Evolutionary conservation across 2,888 invertebrate genomes (phyloP), one percentile per base, ranked within the genome.

Genomic region (Kuschelorhynchus macadamiae): DNA sequence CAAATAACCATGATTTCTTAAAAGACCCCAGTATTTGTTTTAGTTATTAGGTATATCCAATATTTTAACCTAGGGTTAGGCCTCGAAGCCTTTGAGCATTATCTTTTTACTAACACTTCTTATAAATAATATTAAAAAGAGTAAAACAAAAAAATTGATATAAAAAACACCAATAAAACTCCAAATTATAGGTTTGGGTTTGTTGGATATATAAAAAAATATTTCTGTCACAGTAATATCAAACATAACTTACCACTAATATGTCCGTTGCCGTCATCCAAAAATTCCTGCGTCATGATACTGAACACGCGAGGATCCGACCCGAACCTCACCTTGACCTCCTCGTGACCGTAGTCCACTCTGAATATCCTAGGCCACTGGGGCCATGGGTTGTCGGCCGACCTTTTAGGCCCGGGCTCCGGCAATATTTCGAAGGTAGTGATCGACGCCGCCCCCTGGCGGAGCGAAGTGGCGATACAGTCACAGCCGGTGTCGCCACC

Each of bases 261-360:
- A 81, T 93, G 91, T 14, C 97, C 98, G 74, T 86, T 86, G 76
- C 93, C 95, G 82, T 98, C 94, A 79, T 94, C 95, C 67, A 97
- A 82, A 82, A 98, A 98, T 82, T 97, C 96, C 87, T 97, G 96
- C 80, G 96, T 97, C 76, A 97, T 90, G 53, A 97, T 95, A 72
- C 93, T 94, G 86, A 95, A 99, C 77, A 92, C 91, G 60, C 98
- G 88, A 1, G 98, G 99, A 85, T 99, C 98, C 36, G 90, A 89
- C 9, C 97, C 97, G 81, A 91, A 93, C 80, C 93, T 92, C n/a
- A 95, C 88, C 79, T 91, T 91, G 1, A 95, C 83, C 85, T 99
- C 99, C 78, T 98, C 98, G 79, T 99, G 98, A 0, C 99, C 99
- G 81, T 99, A 99, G 84, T 99, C 99, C 18, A 98, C 93, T 76